These are phyloP conservation scores for Chelmon rostratus DNA, from an alignment of 2,797 vertebrate species.

Conservation along the genomic window DNA sequence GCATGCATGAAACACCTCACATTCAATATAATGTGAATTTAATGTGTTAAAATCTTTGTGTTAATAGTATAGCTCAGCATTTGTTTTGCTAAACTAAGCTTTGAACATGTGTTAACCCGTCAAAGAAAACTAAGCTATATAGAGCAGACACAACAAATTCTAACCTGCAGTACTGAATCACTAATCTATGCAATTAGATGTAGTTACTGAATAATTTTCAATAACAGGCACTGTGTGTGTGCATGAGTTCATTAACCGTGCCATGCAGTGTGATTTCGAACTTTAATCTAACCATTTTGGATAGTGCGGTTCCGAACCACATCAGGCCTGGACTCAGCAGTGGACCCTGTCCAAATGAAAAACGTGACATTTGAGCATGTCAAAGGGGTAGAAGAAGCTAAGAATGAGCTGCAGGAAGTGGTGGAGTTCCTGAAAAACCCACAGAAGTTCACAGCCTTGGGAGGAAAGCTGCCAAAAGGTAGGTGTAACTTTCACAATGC, in stretches of 20 bases:
- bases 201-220: not conserved
- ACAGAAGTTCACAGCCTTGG: conserved; percentile 95
- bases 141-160: not conserved
- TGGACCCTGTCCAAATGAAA: conserved; percentile 98
- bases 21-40: not conserved
- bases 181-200: conserved; percentile 1
- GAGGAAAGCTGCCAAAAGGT: conserved; percentile 99
- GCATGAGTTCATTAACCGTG: conserved; percentile 54
- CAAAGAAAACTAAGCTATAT: not conserved
- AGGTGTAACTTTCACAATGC: not conserved
- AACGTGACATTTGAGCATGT: conserved; percentile 98
- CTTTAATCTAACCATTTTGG: conserved; percentile 85
- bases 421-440: conserved; percentile 98
- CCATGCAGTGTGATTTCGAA: conserved; percentile 78
- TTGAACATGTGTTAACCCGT: not conserved
- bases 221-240: conserved; percentile 16
- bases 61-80: not conserved
- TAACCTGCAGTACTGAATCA: not conserved
- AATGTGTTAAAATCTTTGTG: not conserved
- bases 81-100: conserved; percentile 15
- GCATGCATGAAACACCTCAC: not conserved
- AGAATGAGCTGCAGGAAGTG: conserved; percentile 97
- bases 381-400: conserved; percentile 98
- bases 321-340: conserved; percentile 94
- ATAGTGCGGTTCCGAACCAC: conserved; percentile 98